Conservation (phyloP, 1,140 invertebrate species). For the Plodia interpunctella region DNA sequence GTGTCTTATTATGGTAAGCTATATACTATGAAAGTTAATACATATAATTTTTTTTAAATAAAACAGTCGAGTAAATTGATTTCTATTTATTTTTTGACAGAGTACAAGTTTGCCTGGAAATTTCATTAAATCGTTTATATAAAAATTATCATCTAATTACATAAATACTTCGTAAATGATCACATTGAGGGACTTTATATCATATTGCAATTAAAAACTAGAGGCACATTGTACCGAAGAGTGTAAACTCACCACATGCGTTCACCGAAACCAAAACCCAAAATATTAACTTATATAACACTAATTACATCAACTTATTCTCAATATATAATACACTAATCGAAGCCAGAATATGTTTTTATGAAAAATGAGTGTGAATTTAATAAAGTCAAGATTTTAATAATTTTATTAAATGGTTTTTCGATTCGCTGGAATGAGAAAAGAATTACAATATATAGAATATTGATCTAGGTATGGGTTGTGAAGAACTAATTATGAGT, state of each 20-base stretch:
- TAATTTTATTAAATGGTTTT: too few species aligned
- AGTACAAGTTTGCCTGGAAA: slow-evolving; percentile 55
- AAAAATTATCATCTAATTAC: slow-evolving; percentile 51
- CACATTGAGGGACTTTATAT: slow-evolving; percentile 61
- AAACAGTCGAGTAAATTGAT: slow-evolving; percentile 12
- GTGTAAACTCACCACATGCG: slow-evolving; percentile 74
- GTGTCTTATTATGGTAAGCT: neutral
- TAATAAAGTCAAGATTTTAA: too few species aligned
- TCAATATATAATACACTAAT: too few species aligned
- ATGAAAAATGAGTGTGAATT: too few species aligned
- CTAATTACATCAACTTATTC: neutral
- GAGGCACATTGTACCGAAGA: slow-evolving; percentile 54
- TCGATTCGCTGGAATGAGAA: too few species aligned
- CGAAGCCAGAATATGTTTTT: too few species aligned
- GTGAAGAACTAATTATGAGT: too few species aligned
- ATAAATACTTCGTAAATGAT: slow-evolving; percentile 64
- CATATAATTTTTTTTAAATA: too few species aligned
- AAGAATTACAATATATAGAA: too few species aligned
- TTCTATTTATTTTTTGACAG: slow-evolving; percentile 48
- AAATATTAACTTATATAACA: slow-evolving; percentile 13
- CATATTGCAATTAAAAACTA: slow-evolving; percentile 53
- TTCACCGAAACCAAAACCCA: slow-evolving; percentile 60
- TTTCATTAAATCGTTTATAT: slow-evolving; percentile 55
- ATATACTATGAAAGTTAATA: too few species aligned
- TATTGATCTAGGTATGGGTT: too few species aligned